Conservation (phyloP, 2,113 vertebrate genomes). For the Numenius arquata region DNA sequence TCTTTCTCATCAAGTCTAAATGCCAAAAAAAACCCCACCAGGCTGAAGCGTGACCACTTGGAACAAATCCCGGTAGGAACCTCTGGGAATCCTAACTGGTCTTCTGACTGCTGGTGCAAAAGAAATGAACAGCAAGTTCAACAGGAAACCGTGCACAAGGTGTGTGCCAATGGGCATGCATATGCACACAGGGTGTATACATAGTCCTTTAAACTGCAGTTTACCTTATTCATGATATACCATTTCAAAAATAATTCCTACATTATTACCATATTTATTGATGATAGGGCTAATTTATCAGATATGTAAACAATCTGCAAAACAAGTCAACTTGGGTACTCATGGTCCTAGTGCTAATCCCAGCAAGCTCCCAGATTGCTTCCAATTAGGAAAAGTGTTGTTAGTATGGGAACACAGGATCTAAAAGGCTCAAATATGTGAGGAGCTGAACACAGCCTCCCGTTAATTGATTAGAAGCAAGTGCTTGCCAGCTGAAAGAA, state of each 20-base stretch:
- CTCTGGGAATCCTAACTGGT: not conserved
- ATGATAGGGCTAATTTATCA: not conserved
- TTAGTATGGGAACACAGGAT: not conserved
- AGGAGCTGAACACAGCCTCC: not conserved
- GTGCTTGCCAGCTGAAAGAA: not conserved
- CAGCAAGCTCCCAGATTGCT: not conserved
- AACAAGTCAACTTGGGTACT: not conserved
- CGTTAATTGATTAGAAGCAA: not conserved
- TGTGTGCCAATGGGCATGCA: accelerated
- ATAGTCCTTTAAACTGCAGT: not conserved
- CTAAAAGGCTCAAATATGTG: not conserved
- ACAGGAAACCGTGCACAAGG: not conserved
- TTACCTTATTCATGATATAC: not conserved
- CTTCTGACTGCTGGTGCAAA: not conserved
- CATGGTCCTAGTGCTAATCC: not conserved
- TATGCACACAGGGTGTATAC: not conserved
- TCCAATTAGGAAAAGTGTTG: not conserved
- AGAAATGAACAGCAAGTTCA: not conserved
- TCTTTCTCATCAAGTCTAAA: not conserved
- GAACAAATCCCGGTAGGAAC: not conserved
- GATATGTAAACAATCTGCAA: not conserved
- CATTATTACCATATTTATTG: not conserved
- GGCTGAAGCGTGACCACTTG: not conserved
- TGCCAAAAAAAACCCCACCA: not conserved
- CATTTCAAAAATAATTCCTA: not conserved